Evolutionary conservation across 2,797 vertebrate species (phyloP), one percentile per base, ranked within the genome.

Genomic region (Notamacropus eugenii): DNA sequence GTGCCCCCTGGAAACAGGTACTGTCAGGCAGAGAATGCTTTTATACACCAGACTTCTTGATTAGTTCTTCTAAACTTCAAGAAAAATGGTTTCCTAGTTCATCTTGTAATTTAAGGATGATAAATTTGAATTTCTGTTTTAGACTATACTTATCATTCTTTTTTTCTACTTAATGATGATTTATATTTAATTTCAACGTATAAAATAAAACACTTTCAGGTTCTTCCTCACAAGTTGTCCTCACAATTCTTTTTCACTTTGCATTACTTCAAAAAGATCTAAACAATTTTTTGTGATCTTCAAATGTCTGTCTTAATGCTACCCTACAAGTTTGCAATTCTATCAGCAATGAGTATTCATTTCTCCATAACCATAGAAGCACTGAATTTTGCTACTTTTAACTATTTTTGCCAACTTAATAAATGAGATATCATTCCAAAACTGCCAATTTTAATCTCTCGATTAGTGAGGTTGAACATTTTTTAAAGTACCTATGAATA

Each of bases 1-100:
- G 99, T 99, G 14, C 99, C 99, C 16, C 99, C 99, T 91, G 99
- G 99, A 96, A 99, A 99, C 98, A 99, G 99, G 99, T 99, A 98
- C 40, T 0, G 0, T 14, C 0, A 1, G 13, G 46, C 29, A 27
- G 5, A 50, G 50, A 9, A 0, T 10, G 31, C 4, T 24, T 90
- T 31, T 14, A 13, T 56, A 58, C 55, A 46, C 13, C 34, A 16
- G 11, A 8, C 22, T 55, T 92, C 40, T 87, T 54, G 0, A 24
- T 22, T 55, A 56, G 52, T 91, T 90, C 82, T 90, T 4, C 55
- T 54, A 31, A 52, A 54, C 2, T 2, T 58, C 27, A 91, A 93
- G 74, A 95, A n/a, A 62, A 90, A 55, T 13, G 34, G 54, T 91
- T 87, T 24, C 28, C 54, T 54, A 92, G 94, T 58, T 62, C 55